phyloP scores from a whole-genome alignment of 1,140 invertebrate species.

The Diplogasteroides magnus region DNA sequence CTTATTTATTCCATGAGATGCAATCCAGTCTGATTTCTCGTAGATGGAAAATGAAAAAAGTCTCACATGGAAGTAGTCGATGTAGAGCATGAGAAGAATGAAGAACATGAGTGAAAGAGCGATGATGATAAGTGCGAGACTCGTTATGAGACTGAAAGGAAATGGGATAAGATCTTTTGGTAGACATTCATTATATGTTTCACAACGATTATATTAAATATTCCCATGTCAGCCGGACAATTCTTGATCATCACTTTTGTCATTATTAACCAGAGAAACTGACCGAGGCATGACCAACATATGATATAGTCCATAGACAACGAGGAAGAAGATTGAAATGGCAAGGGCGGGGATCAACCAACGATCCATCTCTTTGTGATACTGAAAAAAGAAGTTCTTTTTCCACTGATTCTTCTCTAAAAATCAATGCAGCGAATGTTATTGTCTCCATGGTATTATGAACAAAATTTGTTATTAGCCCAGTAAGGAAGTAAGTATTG shows the following conservation, averaged over 20 bases:
- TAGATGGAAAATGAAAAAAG: no score
- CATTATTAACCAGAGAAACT: no score
- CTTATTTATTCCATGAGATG: no score
- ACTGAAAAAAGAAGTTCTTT: slow-evolving; percentile 11
- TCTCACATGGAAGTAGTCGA: slow-evolving; percentile 53
- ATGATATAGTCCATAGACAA: slow-evolving; percentile 49
- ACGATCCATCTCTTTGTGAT: slow-evolving; percentile 49
- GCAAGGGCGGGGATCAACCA: slow-evolving; percentile 54
- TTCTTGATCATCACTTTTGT: no score
- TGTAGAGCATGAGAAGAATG: slow-evolving; percentile 48
- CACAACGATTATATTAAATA: no score
- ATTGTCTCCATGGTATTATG: neutral
- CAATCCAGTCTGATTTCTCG: no score
- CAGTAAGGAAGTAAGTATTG: no score
- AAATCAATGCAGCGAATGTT: neutral
- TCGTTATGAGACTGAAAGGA: slow-evolving; percentile 34
- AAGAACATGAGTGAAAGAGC: slow-evolving; percentile 48
- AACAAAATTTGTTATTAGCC: neutral
- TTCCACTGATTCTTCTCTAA: neutral
- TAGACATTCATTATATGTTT: no score
- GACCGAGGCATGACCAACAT: slow-evolving; percentile 30
- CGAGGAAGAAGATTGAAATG: slow-evolving; percentile 49
- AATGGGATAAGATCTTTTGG: no score
- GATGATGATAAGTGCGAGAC: slow-evolving; percentile 39
- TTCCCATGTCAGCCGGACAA: no score